phyloP scores from a whole-genome alignment of 2,113 vertebrate genomes.

The Numenius arquata region DNA sequence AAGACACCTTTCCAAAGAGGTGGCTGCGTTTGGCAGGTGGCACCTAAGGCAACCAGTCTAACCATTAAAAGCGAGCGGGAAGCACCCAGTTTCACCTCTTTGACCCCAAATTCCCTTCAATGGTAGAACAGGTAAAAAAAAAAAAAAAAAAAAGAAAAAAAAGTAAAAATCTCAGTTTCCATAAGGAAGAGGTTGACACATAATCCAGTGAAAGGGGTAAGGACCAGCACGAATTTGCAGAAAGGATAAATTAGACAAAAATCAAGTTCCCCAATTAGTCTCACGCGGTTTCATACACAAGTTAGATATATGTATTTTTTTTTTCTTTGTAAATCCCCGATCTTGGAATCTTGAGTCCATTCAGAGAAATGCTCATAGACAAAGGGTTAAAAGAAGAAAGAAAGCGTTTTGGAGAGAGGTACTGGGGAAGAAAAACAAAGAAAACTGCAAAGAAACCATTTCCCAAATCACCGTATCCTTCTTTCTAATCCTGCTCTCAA shows the following conservation, averaged over 20 bases:
- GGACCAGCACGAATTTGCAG: neutral
- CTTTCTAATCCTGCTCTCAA: neutral
- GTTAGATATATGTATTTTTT: neutral
- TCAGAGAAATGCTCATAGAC: neutral
- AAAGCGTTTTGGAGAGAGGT: neutral
- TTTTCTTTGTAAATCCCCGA: neutral
- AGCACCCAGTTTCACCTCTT: neutral
- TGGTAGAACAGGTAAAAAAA: neutral
- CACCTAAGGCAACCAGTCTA: neutral
- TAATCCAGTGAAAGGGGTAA: neutral
- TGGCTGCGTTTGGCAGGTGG: neutral
- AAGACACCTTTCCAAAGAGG: neutral
- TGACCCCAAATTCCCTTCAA: neutral
- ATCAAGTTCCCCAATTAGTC: neutral
- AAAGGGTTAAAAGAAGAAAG: conserved; percentile 26
- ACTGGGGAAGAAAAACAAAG: conserved; percentile 16
- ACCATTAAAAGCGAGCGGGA: neutral
- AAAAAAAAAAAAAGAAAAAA: no score
- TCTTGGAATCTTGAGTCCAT: neutral
- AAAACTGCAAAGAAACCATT: conserved; percentile 35
- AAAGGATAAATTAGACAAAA: neutral
- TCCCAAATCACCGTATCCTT: neutral
- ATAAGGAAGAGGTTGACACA: neutral
- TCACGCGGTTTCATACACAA: accelerated
- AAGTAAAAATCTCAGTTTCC: neutral